phyloP scores from a whole-genome alignment of 2,888 invertebrate genomes.

The Drosophila stalkeri region DNA sequence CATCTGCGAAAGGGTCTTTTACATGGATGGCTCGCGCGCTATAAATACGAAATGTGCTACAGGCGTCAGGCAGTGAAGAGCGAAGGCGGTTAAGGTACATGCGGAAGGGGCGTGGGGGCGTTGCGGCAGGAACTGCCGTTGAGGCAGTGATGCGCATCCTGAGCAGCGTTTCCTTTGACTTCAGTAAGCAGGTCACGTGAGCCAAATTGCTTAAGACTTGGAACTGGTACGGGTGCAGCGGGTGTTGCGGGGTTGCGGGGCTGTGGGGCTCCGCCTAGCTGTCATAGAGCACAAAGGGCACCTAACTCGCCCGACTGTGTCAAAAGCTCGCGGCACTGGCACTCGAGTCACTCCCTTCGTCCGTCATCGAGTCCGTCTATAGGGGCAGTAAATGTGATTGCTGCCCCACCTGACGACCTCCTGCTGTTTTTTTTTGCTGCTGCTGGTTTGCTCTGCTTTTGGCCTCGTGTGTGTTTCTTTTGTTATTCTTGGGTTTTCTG shows the following conservation, averaged over 20 bases:
- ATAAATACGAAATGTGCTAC: conserved; percentile 60
- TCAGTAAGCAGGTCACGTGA: conserved; percentile 79
- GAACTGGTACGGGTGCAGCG: neutral
- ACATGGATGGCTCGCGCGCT: conserved; percentile 37
- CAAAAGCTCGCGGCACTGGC: conserved; percentile 19
- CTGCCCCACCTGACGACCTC: conserved; percentile 3
- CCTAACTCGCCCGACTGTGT: conserved; percentile 5
- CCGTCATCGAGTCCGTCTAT: conserved; percentile 31
- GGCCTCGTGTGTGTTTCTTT: conserved; percentile 45
- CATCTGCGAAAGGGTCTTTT: conserved; percentile 60
- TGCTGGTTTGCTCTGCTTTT: conserved; percentile 25
- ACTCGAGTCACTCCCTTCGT: conserved; percentile 9
- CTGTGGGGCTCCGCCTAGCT: neutral
- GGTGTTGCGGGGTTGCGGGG: neutral
- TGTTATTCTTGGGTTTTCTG: conserved; percentile 32
- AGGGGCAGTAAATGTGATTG: conserved; percentile 73
- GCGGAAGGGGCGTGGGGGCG: neutral
- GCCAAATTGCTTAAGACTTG: conserved; percentile 59
- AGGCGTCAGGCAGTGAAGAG: conserved; percentile 4
- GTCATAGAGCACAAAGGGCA: conserved; percentile 6
- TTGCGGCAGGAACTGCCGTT: neutral
- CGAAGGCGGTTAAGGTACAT: neutral
- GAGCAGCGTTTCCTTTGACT: conserved; percentile 43
- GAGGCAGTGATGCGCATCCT: conserved; percentile 53
- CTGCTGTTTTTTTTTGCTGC: neutral